Percentiles rank a stretch among this genome's conserved stretches.
phyloP scores from a whole-genome alignment of 1,140 invertebrate species.

The Sarcophaga peregrina region DNA sequence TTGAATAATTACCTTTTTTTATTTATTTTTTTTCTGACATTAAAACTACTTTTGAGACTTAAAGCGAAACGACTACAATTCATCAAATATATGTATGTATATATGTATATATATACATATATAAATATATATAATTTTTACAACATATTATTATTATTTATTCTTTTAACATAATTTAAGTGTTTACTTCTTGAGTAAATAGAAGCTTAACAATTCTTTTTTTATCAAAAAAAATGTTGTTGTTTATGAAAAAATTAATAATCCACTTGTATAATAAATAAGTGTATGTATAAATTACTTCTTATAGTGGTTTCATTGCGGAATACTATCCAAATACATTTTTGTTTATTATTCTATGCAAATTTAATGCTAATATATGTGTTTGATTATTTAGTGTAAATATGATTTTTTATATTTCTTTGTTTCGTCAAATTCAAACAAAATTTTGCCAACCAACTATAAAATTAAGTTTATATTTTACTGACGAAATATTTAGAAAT shows the following conservation, averaged over 20 bases:
- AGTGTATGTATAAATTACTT: not conserved
- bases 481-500: no score
- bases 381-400: not conserved
- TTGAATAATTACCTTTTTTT: not conserved
- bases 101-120: not conserved
- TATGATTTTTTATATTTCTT: not conserved
- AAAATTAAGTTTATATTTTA: no score
- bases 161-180: not conserved
- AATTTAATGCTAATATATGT: no score
- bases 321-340: slow-evolving; percentile 4
- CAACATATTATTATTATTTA: not conserved
- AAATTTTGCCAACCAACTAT: no score
- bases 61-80: slow-evolving; percentile 5
- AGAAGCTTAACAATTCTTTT: no score
- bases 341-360: not conserved
- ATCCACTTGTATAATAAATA: not conserved
- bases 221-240: no score
- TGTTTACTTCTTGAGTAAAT: no score
- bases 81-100: not conserved
- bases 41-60: slow-evolving; percentile 19
- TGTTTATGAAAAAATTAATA: no score
- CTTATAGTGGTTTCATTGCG: not conserved
- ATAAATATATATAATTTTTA: not conserved
- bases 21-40: not conserved
- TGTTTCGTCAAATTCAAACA: not conserved